phyloP scores from a whole-genome alignment of 2,888 invertebrate species.

The Drosophila kanekoi region DNA sequence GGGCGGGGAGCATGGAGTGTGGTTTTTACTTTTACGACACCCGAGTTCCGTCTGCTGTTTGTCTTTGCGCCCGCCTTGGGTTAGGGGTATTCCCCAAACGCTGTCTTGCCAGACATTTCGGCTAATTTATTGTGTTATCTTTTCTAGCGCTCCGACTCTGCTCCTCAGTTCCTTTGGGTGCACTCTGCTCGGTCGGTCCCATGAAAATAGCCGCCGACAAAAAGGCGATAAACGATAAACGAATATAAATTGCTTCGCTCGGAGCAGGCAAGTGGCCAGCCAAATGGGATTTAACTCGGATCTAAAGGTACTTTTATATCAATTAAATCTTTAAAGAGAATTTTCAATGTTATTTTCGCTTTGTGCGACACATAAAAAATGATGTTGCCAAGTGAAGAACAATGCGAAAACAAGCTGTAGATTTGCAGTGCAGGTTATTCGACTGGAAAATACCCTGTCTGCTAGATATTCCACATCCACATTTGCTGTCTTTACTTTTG shows the following conservation, averaged over 20 bases:
- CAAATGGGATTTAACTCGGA: conserved; percentile 38
- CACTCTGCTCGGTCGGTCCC: conserved; percentile 7
- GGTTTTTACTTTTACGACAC: conserved; percentile 34
- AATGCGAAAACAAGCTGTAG: conserved; percentile 18
- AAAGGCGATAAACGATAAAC: conserved; percentile 51
- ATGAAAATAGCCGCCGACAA: conserved; percentile 39
- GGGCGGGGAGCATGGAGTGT: conserved; percentile 7
- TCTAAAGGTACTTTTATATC: conserved; percentile 35
- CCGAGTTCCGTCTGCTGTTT: conserved; percentile 35
- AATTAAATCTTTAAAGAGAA: conserved; percentile 50
- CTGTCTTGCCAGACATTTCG: conserved; percentile 50
- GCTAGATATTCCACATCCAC: background rate
- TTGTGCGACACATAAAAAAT: conserved; percentile 23
- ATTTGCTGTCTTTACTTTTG: too few species aligned
- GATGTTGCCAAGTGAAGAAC: conserved; percentile 18
- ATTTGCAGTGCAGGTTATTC: too few species aligned
- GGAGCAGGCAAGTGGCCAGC: conserved; percentile 42
- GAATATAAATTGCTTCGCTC: conserved; percentile 55
- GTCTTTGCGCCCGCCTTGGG: conserved; percentile 26
- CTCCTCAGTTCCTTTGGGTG: conserved; percentile 48
- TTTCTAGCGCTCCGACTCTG: conserved; percentile 9
- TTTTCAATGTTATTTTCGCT: conserved; percentile 15
- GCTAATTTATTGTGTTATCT: conserved; percentile 66
- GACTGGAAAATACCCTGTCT: conserved; percentile 17
- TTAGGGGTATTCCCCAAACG: conserved; percentile 48